These are phyloP conservation scores for Nemotelus nigrinus DNA, from an alignment of 2,888 invertebrate species.

Conservation along the genomic window DNA sequence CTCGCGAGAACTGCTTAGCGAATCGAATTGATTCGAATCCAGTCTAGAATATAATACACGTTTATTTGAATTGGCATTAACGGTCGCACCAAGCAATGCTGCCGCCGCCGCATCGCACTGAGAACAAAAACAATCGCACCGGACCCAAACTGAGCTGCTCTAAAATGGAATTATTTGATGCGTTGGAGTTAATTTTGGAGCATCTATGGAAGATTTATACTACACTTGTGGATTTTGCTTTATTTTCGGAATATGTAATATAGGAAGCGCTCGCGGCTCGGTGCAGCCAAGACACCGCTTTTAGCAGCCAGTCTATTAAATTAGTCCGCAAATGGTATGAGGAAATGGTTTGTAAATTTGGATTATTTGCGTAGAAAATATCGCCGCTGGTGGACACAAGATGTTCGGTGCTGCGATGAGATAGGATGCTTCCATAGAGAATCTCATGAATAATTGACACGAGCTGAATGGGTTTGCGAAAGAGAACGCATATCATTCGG, in stretches of 20 bases:
- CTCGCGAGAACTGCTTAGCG: neutral
- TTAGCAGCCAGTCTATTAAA: neutral
- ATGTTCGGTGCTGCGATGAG: too few relatives aligned
- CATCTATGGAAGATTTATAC: slow-evolving; percentile 33
- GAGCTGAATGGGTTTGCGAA: too few relatives aligned
- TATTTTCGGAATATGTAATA: slow-evolving; percentile 23
- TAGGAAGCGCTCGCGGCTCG: neutral
- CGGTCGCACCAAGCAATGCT: neutral
- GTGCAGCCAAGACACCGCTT: neutral
- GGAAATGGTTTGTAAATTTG: slow-evolving; percentile 4
- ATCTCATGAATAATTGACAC: too few relatives aligned
- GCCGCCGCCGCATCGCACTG: too few relatives aligned
- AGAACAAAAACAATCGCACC: too few relatives aligned
- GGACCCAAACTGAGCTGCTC: neutral
- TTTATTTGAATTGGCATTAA: slow-evolving; percentile 34
- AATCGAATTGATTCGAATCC: too few relatives aligned
- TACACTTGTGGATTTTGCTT: slow-evolving; percentile 20
- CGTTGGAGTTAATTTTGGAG: slow-evolving; percentile 38
- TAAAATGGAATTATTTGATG: slow-evolving; percentile 32
- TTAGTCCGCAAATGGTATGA: neutral
- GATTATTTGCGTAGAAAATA: neutral
- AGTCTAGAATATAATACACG: slow-evolving; percentile 17
- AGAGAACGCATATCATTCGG: too few relatives aligned
- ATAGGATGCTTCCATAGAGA: too few relatives aligned
- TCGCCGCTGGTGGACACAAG: too few relatives aligned